Evolutionary conservation across 53 echinoderm and acorn worm species (phyloP).

Genomic region (Henricia sp.): DNA sequence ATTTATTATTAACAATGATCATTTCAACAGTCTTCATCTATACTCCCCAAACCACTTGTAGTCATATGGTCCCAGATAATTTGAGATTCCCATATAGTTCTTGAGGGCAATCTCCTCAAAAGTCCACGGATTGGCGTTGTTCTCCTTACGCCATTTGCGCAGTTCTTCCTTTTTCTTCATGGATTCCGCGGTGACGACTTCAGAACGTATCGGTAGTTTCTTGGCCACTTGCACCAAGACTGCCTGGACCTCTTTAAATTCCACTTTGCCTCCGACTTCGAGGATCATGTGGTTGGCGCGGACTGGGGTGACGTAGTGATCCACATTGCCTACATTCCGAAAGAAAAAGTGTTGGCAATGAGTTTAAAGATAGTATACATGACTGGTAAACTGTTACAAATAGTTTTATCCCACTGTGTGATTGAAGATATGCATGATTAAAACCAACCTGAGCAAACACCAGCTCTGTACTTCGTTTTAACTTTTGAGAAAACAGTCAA

Average conservation of each 20-base stretch:
- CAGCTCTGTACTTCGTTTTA: too few relatives aligned
- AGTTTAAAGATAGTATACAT: too few relatives aligned
- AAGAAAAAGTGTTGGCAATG: too few relatives aligned
- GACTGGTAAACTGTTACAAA: too few relatives aligned
- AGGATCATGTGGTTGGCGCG: conserved; percentile 77
- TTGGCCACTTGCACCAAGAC: conserved; percentile 74
- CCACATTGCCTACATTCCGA: conserved; percentile 87
- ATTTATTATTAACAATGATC: too few relatives aligned
- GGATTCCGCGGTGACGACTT: conserved; percentile 70
- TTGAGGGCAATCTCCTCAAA: conserved; percentile 83
- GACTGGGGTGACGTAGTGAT: conserved; percentile 94
- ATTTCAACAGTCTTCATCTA: too few relatives aligned
- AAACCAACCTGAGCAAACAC: too few relatives aligned
- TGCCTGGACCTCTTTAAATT: conserved; percentile 73
- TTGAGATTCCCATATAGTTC: conserved; percentile 82
- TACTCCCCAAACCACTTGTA: conserved; percentile 92
- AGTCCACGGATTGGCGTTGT: conserved; percentile 90
- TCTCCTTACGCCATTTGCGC: conserved; percentile 13
- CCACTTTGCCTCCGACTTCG: conserved; percentile 80
- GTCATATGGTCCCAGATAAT: conserved; percentile 85
- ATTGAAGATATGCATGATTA: too few relatives aligned
- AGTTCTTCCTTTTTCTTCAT: conserved; percentile 52
- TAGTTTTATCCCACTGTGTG: too few relatives aligned
- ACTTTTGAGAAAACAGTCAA: too few relatives aligned
- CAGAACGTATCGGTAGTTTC: conserved; percentile 87